phyloP scores from a whole-genome alignment of 2,113 vertebrate genomes.

The Epinephelus fuscoguttatus region DNA sequence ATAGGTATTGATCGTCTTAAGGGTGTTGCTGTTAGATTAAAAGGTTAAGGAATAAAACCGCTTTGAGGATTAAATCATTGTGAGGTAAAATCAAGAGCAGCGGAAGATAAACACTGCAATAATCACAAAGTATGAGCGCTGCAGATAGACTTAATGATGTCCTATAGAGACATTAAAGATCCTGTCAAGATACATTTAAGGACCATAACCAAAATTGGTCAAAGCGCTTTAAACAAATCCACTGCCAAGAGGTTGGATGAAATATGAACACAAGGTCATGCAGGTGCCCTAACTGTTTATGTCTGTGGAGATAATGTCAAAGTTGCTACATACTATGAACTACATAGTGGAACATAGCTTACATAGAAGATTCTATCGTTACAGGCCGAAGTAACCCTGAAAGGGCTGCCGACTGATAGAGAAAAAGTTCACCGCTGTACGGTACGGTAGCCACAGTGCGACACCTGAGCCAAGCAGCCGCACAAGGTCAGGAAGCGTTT shows the following conservation, averaged over 20 bases:
- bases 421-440: not conserved
- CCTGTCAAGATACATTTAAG: slow-evolving; percentile 22
- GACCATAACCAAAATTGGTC: not conserved
- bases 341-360: not conserved
- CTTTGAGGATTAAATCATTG: slow-evolving; percentile 80
- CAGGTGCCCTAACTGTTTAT: not conserved
- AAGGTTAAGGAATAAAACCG: slow-evolving; percentile 79
- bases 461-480: slow-evolving; percentile 39
- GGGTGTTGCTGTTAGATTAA: slow-evolving; percentile 78
- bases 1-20: slow-evolving; percentile 81
- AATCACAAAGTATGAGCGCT: slow-evolving; percentile 63
- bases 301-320: slow-evolving; percentile 33
- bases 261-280: slow-evolving; percentile 44
- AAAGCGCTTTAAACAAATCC: slow-evolving; percentile 15
- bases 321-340: slow-evolving; percentile 18
- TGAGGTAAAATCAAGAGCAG: slow-evolving; percentile 73
- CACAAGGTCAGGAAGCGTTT: slow-evolving; percentile 69
- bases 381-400: slow-evolving; percentile 19
- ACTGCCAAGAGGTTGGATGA: not conserved
- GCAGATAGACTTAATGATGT: slow-evolving; percentile 32
- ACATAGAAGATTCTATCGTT: slow-evolving; percentile 31
- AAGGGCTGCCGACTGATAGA: slow-evolving; percentile 30
- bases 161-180: slow-evolving; percentile 44
- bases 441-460: not conserved
- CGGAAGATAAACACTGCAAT: slow-evolving; percentile 66